Evolutionary conservation across 2,113 vertebrate species (phyloP), one percentile per base, ranked within the genome.

Genomic region (Urocitellus parryii): DNA sequence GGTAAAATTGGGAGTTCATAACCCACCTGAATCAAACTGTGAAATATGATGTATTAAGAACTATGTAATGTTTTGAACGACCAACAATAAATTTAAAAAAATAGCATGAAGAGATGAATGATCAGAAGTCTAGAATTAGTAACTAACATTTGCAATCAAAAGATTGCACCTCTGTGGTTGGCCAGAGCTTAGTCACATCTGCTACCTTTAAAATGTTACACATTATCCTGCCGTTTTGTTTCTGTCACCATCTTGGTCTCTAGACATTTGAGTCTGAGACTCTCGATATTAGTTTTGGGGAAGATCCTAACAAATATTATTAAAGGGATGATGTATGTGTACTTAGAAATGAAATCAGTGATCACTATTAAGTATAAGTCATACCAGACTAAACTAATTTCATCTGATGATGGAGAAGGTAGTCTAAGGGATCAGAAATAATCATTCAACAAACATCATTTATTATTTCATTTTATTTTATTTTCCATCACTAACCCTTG

Each of bases 321-420:
- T 95, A 96, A 84, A 77, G 67, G 32, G 16, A 88, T 96, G 91
- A 96, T 94, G 92, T 94, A 92, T 95, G 85, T 92, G n/a, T 68
- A 77, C 70, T 90, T 65, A 90, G 80, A 90, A 94, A 94, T 95
- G 51, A 92, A 95, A 94, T 92, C 51, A 77, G 84, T 84, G 91
- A 92, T 94, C 51, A 72, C 72, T 95, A 80, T 92, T 90, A 92
- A 87, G 65, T 92, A 51, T 80, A 95, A 97, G 37, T 94, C 88
- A 96, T 92, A 80, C 17, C 25, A 81, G 80, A 94, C 42, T 95
- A 96, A 96, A 90, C 72, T 92, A 96, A 97, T 96, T 96, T 96
- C 25, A 45, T 74, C 67, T 74, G 72, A 96, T 92, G 95, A 92
- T 90, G 76, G 81, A 97, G 88, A 94, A 96, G 77, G 83, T 84